Evolutionary conservation across 1,140 invertebrate genomes (phyloP), one percentile per base, ranked within the genome.

Genomic region (Telenomus remus): DNA sequence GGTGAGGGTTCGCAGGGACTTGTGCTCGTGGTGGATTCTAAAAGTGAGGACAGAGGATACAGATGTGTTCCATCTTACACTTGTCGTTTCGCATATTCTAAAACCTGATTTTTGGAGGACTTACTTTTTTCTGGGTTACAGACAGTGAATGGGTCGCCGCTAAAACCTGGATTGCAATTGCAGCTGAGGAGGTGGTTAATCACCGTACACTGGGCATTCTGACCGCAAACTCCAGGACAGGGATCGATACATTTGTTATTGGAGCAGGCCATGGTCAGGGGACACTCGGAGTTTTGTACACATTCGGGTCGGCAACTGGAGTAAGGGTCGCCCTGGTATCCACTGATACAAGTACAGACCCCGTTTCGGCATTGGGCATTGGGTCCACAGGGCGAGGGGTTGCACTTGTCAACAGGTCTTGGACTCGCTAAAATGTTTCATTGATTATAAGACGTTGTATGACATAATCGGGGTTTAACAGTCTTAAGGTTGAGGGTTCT

Each of bases 161-260:
- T 91, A 75, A 91, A 92, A 93, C 93, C 89, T 91, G 91, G 79
- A 91, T 95, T 69, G 90, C 94, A 95, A 57, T 90, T 92, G 76
- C 91, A 93, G 6, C 88, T 91, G 0, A 91, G 88, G 50, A 89
- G 84, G 72, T 91, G 89, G 80, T 93, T 93, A 16, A 91, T 84
- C 59, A 94, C 91, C 4, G 89, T 85, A 63, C 92, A 93, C 76
- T 92, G 90, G 10, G 92, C 92, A 77, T 93, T 92, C 0, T 90
- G 90, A 11, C 92, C 92, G 76, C 92, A 93, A 3, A 92, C 91
- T 66, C 91, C 90, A 51, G 91, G 86, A 83, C 94, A 95, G 27
- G 94, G 94, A 84, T 95, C 90, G 14, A 86, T 84, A 84, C 94
- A 95, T 85, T 93, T 93, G 63, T 93, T 92, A 78, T 91, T 92